Base-by-base conservation (phyloP, 2,113 vertebrate genomes). In the Bufo gargarizans region DNA sequence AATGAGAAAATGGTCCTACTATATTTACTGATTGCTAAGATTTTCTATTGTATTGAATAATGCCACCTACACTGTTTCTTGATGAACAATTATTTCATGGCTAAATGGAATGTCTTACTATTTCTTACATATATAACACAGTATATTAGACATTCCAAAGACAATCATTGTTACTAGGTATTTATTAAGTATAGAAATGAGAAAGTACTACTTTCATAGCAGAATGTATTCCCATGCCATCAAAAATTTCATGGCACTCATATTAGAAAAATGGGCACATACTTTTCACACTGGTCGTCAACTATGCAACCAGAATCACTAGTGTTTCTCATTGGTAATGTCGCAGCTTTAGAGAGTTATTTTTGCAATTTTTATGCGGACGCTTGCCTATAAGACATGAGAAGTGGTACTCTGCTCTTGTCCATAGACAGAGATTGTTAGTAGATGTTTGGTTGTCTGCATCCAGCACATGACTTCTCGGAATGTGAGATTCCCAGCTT, bases 41-140 rank as follows among this genome's bases (percentile, higher is more conserved):
- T 84, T 74, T 72, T 85, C 63, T 56, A 56, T 85, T 85, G 49
- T 85, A 56, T 58, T 20, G 20, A 58, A 72, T 58, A 72, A 55
- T 33, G 14, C 53, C 61, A 50, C 72, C 72, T 76, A 76, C 81
- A 55, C 50, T 77, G 9, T 65, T 82, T 82, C 80, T 49, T 82
- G 45, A 82, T 82, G 16, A 82, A 47, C 45, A 43, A 82, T 63
- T 63, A 63, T 65, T 82, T 55, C n/a, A 78, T 78, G 50, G 19
- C 50, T 78, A 22, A 78, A 78, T 78, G 20, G n/a, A 78, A 78
- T 55, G 50, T 33, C 19, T 78, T 20, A n/a, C 50, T 78, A 55
- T 56, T 55, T 78, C 50, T 56, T 55, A 78, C 20, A n/a, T 78
- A 56, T 78, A 78, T 43, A 80, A 9, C 17, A 16, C 33, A 58